Conservation (phyloP, 2,888 invertebrate genomes). For the Pristionchus entomophagus region DNA sequence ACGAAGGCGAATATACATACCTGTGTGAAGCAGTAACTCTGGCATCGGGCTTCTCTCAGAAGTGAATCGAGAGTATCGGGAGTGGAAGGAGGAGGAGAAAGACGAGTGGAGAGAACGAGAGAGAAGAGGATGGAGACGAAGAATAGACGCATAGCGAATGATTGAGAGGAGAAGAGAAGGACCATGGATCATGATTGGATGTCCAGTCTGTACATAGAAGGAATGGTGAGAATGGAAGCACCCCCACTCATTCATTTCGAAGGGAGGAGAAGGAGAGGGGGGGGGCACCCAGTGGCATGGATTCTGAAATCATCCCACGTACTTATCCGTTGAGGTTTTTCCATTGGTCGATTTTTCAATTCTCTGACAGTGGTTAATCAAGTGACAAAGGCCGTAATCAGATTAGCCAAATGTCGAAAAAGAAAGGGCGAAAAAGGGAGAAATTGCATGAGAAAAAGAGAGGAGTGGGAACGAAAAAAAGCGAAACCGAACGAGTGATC, state of each 20-base stretch:
- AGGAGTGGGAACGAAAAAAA: neutral
- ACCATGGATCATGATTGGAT: neutral
- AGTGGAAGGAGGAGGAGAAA: neutral
- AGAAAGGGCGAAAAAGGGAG: neutral
- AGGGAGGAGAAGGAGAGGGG: no score
- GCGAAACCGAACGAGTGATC: no score
- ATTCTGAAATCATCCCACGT: no score
- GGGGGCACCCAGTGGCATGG: neutral
- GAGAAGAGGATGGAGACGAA: neutral
- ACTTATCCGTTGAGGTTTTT: no score
- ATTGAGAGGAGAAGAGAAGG: neutral
- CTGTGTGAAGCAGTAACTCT: conserved; percentile 19
- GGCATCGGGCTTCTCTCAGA: neutral
- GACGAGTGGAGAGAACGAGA: neutral
- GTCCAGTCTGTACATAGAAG: neutral
- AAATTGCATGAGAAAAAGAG: neutral
- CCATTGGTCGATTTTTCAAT: no score
- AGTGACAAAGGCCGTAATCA: neutral
- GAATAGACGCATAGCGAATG: neutral
- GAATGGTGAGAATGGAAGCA: no score
- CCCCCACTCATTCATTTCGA: no score
- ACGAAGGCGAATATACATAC: neutral
- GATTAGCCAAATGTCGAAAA: conserved; percentile 16
- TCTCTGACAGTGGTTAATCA: neutral
- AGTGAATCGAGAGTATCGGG: neutral